These are phyloP conservation scores for Sarcophaga rosellei DNA, from an alignment of 2,888 invertebrate genomes.

Conservation along the genomic window DNA sequence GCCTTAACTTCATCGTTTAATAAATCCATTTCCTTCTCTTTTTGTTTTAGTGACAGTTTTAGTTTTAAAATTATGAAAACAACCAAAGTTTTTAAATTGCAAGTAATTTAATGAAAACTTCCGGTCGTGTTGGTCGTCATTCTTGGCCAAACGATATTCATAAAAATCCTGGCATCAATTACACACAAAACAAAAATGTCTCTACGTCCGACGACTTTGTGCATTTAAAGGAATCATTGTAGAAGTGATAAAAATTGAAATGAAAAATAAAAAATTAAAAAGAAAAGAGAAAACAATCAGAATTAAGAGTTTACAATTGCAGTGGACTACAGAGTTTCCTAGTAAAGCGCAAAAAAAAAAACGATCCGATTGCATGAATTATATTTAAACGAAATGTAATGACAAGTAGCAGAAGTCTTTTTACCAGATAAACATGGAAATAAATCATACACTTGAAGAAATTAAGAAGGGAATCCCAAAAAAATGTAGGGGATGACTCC, in stretches of 20 bases:
- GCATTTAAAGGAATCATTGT: conserved; percentile 1
- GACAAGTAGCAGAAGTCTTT: conserved; percentile 30
- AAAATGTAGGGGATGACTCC: too few species aligned
- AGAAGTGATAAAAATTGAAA: neutral
- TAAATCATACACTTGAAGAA: conserved; percentile 27
- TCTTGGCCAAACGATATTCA: conserved; percentile 33
- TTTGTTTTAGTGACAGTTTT: neutral
- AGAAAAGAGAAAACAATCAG: conserved; percentile 47
- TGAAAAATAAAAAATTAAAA: neutral
- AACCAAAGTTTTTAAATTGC: conserved; percentile 62
- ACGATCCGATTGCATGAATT: conserved; percentile 58
- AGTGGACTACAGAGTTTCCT: neutral
- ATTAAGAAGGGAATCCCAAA: neutral
- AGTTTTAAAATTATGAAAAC: conserved; percentile 63
- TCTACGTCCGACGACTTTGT: conserved; percentile 23
- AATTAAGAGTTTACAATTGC: conserved; percentile 47
- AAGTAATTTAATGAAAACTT: conserved; percentile 77
- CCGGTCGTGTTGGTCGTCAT: conserved; percentile 70
- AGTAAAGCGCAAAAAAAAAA: too few species aligned
- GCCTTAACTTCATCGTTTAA: neutral
- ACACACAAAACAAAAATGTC: conserved; percentile 22
- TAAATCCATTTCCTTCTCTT: conserved; percentile 9
- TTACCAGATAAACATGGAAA: neutral
- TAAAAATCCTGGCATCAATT: conserved; percentile 58
- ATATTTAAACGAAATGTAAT: conserved; percentile 22